phyloP scores from a whole-genome alignment of 2,797 vertebrate species.

The Pseudomugil gertrudae region DNA sequence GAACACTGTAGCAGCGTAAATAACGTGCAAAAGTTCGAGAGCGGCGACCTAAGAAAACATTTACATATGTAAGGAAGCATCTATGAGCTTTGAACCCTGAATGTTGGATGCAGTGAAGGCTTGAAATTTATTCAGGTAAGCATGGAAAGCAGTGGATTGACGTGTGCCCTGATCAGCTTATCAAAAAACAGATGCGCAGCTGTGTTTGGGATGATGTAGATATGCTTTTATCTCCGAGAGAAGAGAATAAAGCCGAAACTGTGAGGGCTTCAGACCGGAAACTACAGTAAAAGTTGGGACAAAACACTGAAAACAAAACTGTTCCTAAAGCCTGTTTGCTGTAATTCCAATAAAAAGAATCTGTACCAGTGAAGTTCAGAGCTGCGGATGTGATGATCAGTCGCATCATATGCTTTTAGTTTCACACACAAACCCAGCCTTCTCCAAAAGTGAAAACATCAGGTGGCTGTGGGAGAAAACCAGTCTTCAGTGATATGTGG shows the following conservation, averaged over 20 bases:
- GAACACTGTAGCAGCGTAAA: too few relatives aligned
- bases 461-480: conserved; percentile 12
- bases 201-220: background rate
- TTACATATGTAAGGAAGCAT: too few relatives aligned
- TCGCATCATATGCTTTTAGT: conserved; percentile 5
- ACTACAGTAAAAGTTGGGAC: background rate
- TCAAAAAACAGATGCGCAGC: background rate
- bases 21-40: too few relatives aligned
- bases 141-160: background rate
- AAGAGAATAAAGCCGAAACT: background rate
- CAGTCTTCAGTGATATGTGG: background rate
- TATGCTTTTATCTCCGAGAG: background rate
- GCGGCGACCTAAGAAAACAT: too few relatives aligned
- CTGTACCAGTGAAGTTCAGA: background rate
- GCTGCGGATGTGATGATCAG: conserved; percentile 3
- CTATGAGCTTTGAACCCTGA: background rate
- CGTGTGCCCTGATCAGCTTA: background rate
- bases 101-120: too few relatives aligned
- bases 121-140: background rate
- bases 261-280: background rate
- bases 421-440: conserved; percentile 1
- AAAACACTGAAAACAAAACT: background rate
- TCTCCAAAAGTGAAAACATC: conserved; percentile 9
- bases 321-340: background rate
- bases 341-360: background rate